These are phyloP conservation scores for Gila robusta DNA, from an alignment of 2,797 vertebrate genomes.

Conservation along the genomic window DNA sequence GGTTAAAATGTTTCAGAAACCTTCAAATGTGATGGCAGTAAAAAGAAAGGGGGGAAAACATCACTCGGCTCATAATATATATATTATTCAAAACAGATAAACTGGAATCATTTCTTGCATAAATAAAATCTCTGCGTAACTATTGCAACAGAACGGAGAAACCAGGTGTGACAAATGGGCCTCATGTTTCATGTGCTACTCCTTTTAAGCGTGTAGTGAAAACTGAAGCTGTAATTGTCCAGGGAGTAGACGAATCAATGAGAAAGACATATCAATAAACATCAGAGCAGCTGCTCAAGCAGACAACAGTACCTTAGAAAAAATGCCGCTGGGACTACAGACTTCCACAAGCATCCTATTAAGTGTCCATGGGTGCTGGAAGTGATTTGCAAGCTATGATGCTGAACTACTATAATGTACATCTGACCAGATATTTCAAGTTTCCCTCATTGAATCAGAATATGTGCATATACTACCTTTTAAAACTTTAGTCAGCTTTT, in stretches of 20 bases:
- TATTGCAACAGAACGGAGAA: constrained; percentile 9
- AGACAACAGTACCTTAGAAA: constrained; percentile 53
- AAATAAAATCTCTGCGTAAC: constrained; percentile 27
- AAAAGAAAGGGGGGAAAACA: constrained; percentile 23
- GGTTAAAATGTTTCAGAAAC: constrained; percentile 67
- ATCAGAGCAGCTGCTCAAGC: constrained; percentile 46
- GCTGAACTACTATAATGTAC: background rate
- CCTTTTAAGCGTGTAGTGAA: constrained; percentile 49
- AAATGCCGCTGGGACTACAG: constrained; percentile 57
- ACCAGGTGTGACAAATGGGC: constrained; percentile 56
- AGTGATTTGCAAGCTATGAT: constrained; percentile 14
- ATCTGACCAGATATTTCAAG: background rate
- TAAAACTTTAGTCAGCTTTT: background rate
- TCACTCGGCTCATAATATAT: background rate
- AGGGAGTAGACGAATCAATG: constrained; percentile 51
- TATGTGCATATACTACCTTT: background rate
- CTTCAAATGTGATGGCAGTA: constrained; percentile 71
- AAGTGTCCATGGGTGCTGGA: constrained; percentile 39
- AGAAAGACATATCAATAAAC: constrained; percentile 67
- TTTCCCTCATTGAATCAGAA: background rate
- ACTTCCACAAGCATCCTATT: constrained; percentile 51
- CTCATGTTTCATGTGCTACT: constrained; percentile 67
- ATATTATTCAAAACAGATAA: constrained; percentile 30
- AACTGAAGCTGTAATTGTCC: constrained; percentile 54
- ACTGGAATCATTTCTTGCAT: constrained; percentile 8